Percentiles rank a stretch among this genome's conserved stretches.
These are phyloP conservation scores for Phenganax marumi DNA, from an alignment of 92 coral and sea anemone species.

Conservation along the genomic window DNA sequence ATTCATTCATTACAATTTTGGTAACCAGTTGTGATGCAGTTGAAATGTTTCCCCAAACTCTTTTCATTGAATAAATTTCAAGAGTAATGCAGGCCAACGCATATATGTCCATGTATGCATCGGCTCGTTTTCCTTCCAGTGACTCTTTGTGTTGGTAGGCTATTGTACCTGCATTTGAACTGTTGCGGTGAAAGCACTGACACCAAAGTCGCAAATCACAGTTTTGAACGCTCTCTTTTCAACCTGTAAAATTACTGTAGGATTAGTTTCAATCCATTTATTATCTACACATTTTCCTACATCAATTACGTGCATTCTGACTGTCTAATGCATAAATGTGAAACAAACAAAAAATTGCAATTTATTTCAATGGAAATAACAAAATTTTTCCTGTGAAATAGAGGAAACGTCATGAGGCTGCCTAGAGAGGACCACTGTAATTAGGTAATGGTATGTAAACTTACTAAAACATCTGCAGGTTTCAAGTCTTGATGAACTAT, in stretches of 20 bases:
- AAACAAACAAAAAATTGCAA: too few species aligned
- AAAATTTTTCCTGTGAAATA: too few species aligned
- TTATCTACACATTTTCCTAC: too few species aligned
- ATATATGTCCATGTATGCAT: conserved; percentile 48
- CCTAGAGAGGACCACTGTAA: too few species aligned
- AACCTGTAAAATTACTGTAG: conserved; percentile 24
- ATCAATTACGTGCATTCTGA: too few species aligned
- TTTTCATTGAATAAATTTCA: conserved; percentile 27
- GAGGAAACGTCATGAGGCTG: too few species aligned
- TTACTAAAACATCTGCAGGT: conserved; percentile 37
- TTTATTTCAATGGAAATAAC: too few species aligned
- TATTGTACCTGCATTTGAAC: conserved; percentile 52
- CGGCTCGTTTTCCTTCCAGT: conserved; percentile 38
- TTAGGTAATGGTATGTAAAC: not conserved
- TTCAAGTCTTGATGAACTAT: conserved; percentile 44
- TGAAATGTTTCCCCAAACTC: conserved; percentile 39
- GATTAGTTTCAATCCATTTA: too few species aligned
- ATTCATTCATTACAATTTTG: conserved; percentile 5
- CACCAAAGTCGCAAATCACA: conserved; percentile 54
- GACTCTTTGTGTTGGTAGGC: conserved; percentile 56
- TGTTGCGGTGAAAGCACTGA: conserved; percentile 49
- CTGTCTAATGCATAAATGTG: too few species aligned
- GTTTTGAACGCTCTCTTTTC: conserved; percentile 48
- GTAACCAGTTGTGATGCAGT: not conserved
- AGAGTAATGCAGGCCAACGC: conserved; percentile 47